Evolutionary conservation across 2,888 invertebrate species (phyloP).

Genomic region (Ditula angustiorana): DNA sequence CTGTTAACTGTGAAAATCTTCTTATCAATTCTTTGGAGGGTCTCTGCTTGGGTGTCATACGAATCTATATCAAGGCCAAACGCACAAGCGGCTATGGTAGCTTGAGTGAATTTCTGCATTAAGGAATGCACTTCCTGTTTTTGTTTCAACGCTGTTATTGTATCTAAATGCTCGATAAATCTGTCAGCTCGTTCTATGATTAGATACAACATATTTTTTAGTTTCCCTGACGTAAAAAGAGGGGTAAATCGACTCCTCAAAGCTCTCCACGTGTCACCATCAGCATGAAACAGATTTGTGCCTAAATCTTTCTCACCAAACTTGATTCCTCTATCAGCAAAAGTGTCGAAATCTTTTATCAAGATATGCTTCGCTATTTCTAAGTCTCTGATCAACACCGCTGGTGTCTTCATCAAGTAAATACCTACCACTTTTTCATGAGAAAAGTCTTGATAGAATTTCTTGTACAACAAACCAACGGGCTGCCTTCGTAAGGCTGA

Average conservation of each 20-base stretch:
- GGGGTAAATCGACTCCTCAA: constrained; percentile 43
- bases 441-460: constrained; percentile 47
- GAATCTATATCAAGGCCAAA: constrained; percentile 41
- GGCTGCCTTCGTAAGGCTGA: constrained; percentile 41
- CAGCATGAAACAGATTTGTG: constrained; percentile 37
- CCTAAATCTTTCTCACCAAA: constrained; percentile 37
- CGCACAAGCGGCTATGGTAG: constrained; percentile 42
- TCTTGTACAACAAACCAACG: constrained; percentile 40
- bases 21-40: constrained; percentile 27
- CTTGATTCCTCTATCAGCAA: constrained; percentile 37
- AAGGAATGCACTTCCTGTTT: constrained; percentile 27
- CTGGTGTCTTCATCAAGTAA: constrained; percentile 41
- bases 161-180: constrained; percentile 18
- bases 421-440: constrained; percentile 52
- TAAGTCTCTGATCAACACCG: constrained; percentile 42
- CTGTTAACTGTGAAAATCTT: constrained; percentile 26
- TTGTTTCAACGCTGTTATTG: neutral
- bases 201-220: constrained; percentile 43
- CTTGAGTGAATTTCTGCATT: constrained; percentile 36
- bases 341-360: constrained; percentile 43
- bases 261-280: constrained; percentile 40
- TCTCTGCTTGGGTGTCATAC: constrained; percentile 13
- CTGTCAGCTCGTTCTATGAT: constrained; percentile 26
- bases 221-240: constrained; percentile 43
- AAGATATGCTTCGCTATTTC: constrained; percentile 44